phyloP scores from a whole-genome alignment of 2,113 vertebrate species.

The Alethe castanea region DNA sequence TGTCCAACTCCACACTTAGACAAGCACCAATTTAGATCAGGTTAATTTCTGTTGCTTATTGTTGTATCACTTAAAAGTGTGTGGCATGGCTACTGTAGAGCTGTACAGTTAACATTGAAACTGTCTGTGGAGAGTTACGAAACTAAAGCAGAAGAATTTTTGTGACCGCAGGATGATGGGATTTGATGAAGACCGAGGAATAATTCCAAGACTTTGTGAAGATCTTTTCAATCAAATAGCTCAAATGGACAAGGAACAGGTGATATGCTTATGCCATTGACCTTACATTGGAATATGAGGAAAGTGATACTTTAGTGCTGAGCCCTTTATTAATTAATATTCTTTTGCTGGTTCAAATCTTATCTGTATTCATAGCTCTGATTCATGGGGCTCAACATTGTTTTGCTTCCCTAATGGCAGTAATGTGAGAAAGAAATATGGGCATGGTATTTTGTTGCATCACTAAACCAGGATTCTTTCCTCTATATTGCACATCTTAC shows the following conservation, averaged over 20 bases:
- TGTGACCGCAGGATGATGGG: constrained; percentile 90
- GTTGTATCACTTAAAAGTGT: background rate
- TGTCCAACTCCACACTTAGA: background rate
- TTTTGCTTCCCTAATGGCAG: background rate
- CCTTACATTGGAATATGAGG: background rate
- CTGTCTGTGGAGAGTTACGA: background rate
- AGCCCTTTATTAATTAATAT: background rate
- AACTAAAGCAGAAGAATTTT: background rate
- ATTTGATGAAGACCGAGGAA: constrained; percentile 85
- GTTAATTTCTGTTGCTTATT: background rate
- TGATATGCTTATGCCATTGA: constrained; percentile 6
- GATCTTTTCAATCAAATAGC: constrained; percentile 84
- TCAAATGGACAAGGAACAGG: constrained; percentile 76
- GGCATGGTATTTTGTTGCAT: background rate
- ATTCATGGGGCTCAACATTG: background rate
- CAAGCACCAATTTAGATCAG: background rate
- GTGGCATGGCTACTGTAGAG: background rate
- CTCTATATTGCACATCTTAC: background rate
- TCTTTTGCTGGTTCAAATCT: background rate
- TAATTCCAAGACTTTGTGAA: constrained; percentile 92
- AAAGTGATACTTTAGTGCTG: background rate
- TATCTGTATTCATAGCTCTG: background rate
- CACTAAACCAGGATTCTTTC: background rate
- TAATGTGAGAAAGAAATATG: background rate
- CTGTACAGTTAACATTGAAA: background rate